Percentiles rank a stretch among this genome's conserved stretches.
Conservation (phyloP, 2,888 invertebrate genomes). For the Andrena hattorfiana region DNA sequence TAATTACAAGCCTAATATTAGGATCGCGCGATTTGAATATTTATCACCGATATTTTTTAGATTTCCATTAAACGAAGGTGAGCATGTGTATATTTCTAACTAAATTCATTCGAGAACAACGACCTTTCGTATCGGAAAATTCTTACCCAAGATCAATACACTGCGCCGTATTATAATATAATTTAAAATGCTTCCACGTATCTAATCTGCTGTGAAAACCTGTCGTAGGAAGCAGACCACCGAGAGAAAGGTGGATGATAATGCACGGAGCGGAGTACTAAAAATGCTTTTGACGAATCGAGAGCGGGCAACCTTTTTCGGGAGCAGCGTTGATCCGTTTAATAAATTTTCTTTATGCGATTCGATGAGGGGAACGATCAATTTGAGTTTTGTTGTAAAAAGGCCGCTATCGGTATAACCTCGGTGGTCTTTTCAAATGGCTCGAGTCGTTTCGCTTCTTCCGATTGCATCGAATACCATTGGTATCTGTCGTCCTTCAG, state of each 20-base stretch:
- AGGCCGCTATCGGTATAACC: slow-evolving; percentile 55
- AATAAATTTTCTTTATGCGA: slow-evolving; percentile 30
- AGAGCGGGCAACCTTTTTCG: background rate
- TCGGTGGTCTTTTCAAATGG: slow-evolving; percentile 62
- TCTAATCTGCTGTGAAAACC: slow-evolving; percentile 57
- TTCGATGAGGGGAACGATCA: slow-evolving; percentile 31
- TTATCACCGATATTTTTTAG: too few relatives aligned
- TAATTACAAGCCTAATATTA: too few relatives aligned
- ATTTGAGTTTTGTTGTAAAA: slow-evolving; percentile 46
- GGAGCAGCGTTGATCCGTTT: background rate
- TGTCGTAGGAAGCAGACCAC: slow-evolving; percentile 34
- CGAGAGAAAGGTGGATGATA: background rate
- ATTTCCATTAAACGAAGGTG: too few relatives aligned
- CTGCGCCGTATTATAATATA: background rate
- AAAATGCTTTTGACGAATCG: slow-evolving; percentile 19
- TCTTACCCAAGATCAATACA: background rate
- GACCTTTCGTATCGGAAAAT: too few relatives aligned
- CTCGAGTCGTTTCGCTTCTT: slow-evolving; percentile 40
- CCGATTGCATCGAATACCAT: slow-evolving; percentile 68
- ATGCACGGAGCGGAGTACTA: background rate
- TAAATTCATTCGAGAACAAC: too few relatives aligned
- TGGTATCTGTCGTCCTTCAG: slow-evolving; percentile 63
- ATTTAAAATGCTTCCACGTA: slow-evolving; percentile 17
- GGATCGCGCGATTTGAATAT: too few relatives aligned
- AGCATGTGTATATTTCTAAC: too few relatives aligned